Evolutionary conservation across 53 echinoderm and acorn worm genomes (phyloP).

Genomic region (Echinometra lucunter): DNA sequence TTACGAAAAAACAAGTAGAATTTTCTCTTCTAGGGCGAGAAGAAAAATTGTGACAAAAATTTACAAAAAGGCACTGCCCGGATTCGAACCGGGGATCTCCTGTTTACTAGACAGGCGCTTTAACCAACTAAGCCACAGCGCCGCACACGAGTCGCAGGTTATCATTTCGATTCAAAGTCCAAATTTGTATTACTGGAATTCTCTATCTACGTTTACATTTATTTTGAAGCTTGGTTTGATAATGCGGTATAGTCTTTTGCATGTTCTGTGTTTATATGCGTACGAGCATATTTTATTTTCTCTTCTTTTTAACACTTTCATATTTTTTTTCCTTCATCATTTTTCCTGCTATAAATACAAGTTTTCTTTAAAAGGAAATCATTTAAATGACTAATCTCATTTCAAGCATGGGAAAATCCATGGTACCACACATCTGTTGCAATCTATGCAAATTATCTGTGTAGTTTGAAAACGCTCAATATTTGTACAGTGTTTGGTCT

Average conservation of each 20-base stretch:
- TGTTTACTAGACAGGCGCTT: constrained; percentile 88
- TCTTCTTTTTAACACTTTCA: background rate
- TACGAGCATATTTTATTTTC: background rate
- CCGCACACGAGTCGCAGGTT: background rate
- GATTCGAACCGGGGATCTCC: constrained; percentile 86
- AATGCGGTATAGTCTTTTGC: background rate
- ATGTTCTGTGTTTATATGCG: background rate
- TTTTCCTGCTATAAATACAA: background rate
- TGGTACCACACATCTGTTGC: background rate
- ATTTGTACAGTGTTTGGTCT: background rate
- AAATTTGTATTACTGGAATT: background rate
- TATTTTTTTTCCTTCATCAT: background rate
- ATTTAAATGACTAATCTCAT: background rate
- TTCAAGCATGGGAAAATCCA: background rate
- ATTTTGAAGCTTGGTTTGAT: background rate
- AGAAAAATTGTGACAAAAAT: too few relatives aligned
- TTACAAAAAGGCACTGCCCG: constrained; percentile 77
- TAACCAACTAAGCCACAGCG: constrained; percentile 84
- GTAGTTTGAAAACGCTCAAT: background rate
- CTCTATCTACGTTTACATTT: background rate
- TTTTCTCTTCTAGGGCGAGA: too few relatives aligned
- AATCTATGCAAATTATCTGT: background rate
- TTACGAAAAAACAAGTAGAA: too few relatives aligned
- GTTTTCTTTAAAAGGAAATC: background rate
- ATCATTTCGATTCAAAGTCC: background rate